Evolutionary conservation across 2,888 invertebrate species (phyloP), one percentile per base, ranked within the genome.

Genomic region (Venusia cambrica): DNA sequence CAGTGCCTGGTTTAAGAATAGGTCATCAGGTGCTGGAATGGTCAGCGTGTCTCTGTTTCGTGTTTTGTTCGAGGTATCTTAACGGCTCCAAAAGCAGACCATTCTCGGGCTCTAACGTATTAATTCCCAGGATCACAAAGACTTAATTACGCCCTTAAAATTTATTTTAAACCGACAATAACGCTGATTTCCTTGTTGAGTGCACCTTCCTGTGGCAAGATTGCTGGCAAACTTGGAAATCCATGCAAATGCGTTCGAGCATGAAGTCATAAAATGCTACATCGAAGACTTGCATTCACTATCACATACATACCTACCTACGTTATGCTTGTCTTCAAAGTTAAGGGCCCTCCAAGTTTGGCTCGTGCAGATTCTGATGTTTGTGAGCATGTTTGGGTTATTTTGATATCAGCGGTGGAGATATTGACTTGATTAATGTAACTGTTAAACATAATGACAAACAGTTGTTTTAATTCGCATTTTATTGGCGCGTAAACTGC

Each of bases 91-190:
- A 63, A 63, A 69, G 67, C 60, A 62, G 61, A 65, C 60, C 62
- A 61, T 50, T 57, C 57, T 58, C 58, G 57, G 63, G 59, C 65
- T n/a, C n/a, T 65, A 66, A 64, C 62, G 67, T 71, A 77, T 81
- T 75, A 66, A 78, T 77, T 76, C 65, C 68, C 68, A 72, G 70
- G 71, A 75, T 73, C 73, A 74, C 63, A 67, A 77, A 72, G 69
- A 68, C 63, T 83, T 73, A 80, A 67, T 76, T 73, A 68, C 77
- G 52, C 67, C 66, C 72, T 83, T 75, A 79, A 75, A 71, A 77
- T 78, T 79, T 75, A 76, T 80, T 81, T 73, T 72, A 62, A 76
- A 72, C 75, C 73, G 67, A 75, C 78, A 75, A 64, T 75, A 72
- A 39, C 45, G 26, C 44, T 54, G 44, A 49, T 51, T 55, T 27